Base-by-base conservation (phyloP, 2,113 vertebrate genomes). In the Anarrhichthys ocellatus region DNA sequence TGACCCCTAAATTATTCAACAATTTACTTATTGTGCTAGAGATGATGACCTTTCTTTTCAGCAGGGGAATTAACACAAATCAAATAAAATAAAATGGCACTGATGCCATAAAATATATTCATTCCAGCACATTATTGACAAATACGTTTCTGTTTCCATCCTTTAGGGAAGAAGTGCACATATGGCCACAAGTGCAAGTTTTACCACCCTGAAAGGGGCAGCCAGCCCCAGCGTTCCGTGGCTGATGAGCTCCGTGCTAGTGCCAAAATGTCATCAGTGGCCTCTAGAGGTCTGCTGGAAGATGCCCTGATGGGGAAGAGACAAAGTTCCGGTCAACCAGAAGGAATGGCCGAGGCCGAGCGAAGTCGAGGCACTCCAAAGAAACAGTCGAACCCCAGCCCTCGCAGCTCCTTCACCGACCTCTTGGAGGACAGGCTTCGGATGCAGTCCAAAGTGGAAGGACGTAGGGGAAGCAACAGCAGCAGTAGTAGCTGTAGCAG, bases 161-260 rank as follows among this genome's bases (percentile, higher is more conserved):
- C 76, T 74, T 50, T 80, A 99, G 98, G 97, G 32, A 99, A 98
- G 91, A 99, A 99, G 93, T 99, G 98, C 86, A 99, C 98, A 63
- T 99, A 99, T 44, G 98, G 98, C 69, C 97, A 99, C 93, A 99
- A 99, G 93, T 99, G 98, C 94, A 99, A 99, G 90, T 99, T 99
- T 69, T 99, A 98, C 71, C 98, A 99, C 65, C 98, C 98, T 1
- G 98, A 99, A 87, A 96, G 98, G 87, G 97, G 97, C 73, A 97
- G 93, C 65, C 97, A 98, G 81, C 98, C 98, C 34, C 98, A 98
- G 93, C 95, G 97, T 11, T 96, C 98, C 0, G 97, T 99, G 80
- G 98, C 98, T 17, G 98, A 99, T 76, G 98, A 99, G 87, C 97
- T 99, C 72, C 97, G 98, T 38, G 98, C 98, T 91, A 98, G 97